Evolutionary conservation across 2,888 invertebrate species (phyloP), one percentile per base, ranked within the genome.

Genomic region (Mesoligia furuncula): DNA sequence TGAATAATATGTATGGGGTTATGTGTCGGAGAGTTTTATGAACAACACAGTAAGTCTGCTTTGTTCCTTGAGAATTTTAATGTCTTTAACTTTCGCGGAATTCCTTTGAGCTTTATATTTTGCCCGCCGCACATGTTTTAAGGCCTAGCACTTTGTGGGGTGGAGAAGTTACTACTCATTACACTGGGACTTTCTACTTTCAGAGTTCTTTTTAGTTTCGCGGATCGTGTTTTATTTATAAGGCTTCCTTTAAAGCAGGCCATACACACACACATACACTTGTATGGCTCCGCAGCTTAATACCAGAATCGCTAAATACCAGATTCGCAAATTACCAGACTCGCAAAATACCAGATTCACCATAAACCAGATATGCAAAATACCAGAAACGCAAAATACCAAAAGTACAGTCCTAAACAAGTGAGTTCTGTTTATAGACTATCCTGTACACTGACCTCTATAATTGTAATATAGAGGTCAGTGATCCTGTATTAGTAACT

Each of bases 41-140:
- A 71, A 75, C 84, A 73, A 85, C 81, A 87, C 85, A 77, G 84
- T 84, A 77, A 84, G 45, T 59, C 79, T 73, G 66, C 85, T 87
- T 84, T 87, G 87, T 87, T 85, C 84, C 74, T 77, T 48, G 59
- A 66, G 81, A 75, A 87, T 75, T 84, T 79, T 87, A 85, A 85
- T 81, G 79, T 86, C 71, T 87, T 81, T 70, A 79, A 85, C 77
- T 81, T 87, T 85, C 84, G 84, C 75, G 57, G 84, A 86, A 84
- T 83, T 83, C 39, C 84, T 86, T 84, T 84, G 86, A 86, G 83
- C 70, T 73, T 71, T 68, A 65, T 75, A 61, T 75, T 79, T 72
- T 42, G 66, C 73, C 71, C 78, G 85, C 78, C 86, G 83, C 83
- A 48, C 48, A 65, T 73, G 70, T 75, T 76, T 66, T 61, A 68